These are phyloP conservation scores for Spialia ferax DNA, from an alignment of 2,888 invertebrate genomes.

Conservation along the genomic window DNA sequence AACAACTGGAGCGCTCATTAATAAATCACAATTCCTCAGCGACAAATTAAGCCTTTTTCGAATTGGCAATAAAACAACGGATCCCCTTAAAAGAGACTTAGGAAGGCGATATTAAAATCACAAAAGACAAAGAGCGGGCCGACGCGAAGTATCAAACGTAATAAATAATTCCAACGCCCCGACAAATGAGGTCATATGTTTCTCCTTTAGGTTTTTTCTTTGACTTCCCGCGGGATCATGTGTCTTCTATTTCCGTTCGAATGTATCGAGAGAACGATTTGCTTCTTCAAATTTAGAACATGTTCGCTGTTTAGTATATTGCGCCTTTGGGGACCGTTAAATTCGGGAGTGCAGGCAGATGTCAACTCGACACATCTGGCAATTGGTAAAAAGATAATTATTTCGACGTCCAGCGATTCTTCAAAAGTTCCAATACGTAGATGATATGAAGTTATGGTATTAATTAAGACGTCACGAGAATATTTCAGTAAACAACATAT, in stretches of 20 bases:
- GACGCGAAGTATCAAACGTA: slow-evolving; percentile 79
- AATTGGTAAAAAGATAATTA: slow-evolving; percentile 47
- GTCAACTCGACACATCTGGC: slow-evolving; percentile 74
- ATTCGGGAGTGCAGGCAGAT: slow-evolving; percentile 72
- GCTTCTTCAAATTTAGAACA: slow-evolving; percentile 81
- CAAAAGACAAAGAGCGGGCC: slow-evolving; percentile 72
- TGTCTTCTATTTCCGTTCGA: slow-evolving; percentile 85
- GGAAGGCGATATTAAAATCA: slow-evolving; percentile 69
- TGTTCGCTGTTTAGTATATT: slow-evolving; percentile 83
- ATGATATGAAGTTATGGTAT: background rate
- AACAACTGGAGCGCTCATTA: slow-evolving; percentile 38
- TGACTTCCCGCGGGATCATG: slow-evolving; percentile 84
- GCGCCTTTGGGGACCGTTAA: slow-evolving; percentile 81
- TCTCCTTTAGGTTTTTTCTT: slow-evolving; percentile 82
- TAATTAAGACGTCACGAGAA: background rate
- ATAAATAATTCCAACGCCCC: slow-evolving; percentile 82
- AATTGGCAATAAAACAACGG: slow-evolving; percentile 49
- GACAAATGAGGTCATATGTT: slow-evolving; percentile 87
- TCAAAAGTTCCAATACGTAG: slow-evolving; percentile 13
- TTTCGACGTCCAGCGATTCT: slow-evolving; percentile 19
- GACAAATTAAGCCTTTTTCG: slow-evolving; percentile 42
- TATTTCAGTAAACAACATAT: no score
- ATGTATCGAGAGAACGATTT: slow-evolving; percentile 77
- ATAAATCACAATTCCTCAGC: slow-evolving; percentile 40
- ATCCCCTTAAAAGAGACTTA: slow-evolving; percentile 56